phyloP scores from a whole-genome alignment of 92 coral and sea anemone genomes.

The Epizoanthus scotinus region DNA sequence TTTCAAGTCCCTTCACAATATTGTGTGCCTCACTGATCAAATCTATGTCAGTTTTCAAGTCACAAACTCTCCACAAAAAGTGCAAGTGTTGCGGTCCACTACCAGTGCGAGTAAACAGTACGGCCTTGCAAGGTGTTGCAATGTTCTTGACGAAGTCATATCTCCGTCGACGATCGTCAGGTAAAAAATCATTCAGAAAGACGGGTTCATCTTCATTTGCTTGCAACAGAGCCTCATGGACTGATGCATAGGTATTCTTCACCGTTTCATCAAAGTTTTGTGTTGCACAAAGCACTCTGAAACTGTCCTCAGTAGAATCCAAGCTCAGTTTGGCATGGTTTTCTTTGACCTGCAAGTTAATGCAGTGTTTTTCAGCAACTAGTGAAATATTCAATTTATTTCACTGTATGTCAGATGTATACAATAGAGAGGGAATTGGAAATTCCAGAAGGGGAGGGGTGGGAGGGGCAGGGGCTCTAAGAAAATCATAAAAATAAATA shows the following conservation, averaged over 20 bases:
- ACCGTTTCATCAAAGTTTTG: slow-evolving; percentile 30
- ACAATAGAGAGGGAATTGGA: too few relatives aligned
- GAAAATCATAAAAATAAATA: neutral
- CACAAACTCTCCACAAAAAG: slow-evolving; percentile 47
- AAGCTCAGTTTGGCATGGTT: slow-evolving; percentile 45
- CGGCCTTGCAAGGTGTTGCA: slow-evolving; percentile 40
- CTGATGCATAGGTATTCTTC: slow-evolving; percentile 41
- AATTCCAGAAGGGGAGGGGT: too few relatives aligned
- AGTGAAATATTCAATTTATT: slow-evolving; percentile 12
- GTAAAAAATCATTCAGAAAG: slow-evolving; percentile 38
- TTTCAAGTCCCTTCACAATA: slow-evolving; percentile 27
- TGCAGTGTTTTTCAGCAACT: slow-evolving; percentile 19
- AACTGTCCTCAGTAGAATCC: slow-evolving; percentile 28
- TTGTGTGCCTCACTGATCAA: slow-evolving; percentile 39
- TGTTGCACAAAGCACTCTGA: slow-evolving; percentile 43
- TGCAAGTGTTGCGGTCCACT: slow-evolving; percentile 38
- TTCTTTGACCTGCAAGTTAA: slow-evolving; percentile 43
- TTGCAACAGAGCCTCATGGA: slow-evolving; percentile 37
- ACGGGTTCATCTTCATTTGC: slow-evolving; percentile 37
- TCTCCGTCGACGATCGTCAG: slow-evolving; percentile 38
- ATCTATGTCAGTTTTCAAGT: slow-evolving; percentile 18
- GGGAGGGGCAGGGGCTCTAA: neutral
- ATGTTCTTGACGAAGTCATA: slow-evolving; percentile 39
- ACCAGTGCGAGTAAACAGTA: slow-evolving; percentile 40
- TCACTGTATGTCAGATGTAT: neutral